Evolutionary conservation across 2,888 invertebrate genomes (phyloP).

Genomic region (Luperina testacea): DNA sequence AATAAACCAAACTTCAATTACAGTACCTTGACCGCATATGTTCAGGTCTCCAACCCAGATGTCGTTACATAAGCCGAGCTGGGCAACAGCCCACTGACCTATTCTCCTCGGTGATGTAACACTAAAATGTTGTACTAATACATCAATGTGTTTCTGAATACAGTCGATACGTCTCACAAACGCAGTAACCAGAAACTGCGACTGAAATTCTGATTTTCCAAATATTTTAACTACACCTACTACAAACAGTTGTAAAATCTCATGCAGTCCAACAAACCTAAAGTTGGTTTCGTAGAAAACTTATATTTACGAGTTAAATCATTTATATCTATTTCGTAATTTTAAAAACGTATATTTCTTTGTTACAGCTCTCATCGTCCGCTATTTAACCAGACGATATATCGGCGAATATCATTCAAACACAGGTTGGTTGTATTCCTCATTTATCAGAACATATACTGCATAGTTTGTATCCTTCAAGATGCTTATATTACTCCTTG

Average conservation of each 20-base stretch:
- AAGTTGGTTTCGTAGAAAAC: neutral
- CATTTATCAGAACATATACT: constrained; percentile 12
- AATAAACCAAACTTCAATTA: constrained; percentile 49
- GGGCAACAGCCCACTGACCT: constrained; percentile 74
- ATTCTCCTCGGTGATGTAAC: constrained; percentile 76
- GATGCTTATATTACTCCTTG: constrained; percentile 59
- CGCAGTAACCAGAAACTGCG: constrained; percentile 30
- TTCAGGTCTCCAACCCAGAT: constrained; percentile 68
- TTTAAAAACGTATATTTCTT: constrained; percentile 46
- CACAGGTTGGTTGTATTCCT: constrained; percentile 90
- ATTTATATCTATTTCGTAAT: neutral
- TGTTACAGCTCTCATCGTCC: constrained; percentile 93
- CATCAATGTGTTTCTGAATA: constrained; percentile 33
- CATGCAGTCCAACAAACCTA: neutral
- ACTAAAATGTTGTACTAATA: constrained; percentile 67
- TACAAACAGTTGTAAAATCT: constrained; percentile 25
- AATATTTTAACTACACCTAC: constrained; percentile 11
- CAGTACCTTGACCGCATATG: constrained; percentile 64
- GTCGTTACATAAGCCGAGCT: constrained; percentile 73
- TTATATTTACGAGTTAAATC: neutral
- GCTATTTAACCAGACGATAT: constrained; percentile 94
- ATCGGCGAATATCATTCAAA: constrained; percentile 95
- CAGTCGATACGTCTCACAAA: constrained; percentile 12
- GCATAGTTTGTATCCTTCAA: constrained; percentile 23
- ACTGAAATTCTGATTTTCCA: constrained; percentile 9